Evolutionary conservation across 2,888 invertebrate species (phyloP), one percentile per base, ranked within the genome.

Genomic region (Rhogogaster chlorosoma): DNA sequence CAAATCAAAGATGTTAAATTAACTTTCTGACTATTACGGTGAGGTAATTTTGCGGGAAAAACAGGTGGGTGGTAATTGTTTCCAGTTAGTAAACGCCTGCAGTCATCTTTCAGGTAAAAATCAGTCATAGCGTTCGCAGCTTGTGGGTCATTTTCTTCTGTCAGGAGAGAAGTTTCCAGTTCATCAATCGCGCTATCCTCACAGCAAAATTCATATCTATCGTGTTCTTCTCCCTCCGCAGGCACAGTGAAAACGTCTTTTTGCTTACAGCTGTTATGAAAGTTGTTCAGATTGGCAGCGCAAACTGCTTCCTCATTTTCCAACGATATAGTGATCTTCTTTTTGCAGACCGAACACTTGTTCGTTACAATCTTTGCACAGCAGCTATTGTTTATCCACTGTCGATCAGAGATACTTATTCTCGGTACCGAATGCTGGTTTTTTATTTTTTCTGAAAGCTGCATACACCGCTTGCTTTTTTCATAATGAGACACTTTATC

Each of bases 101-200:
- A 93, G 18, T 89, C 88, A 70, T 91, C 89, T 83, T 88, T 89
- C 29, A 90, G 84, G 12, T 87, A 87, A 15, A 86, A 85, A 36
- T 87, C 86, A 93, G 93, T 89, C 0, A 96, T 93, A 87, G 95
- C 94, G 80, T 94, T 93, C 0, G 96, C 93, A 0, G 96, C 95
- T 64, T 94, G 91, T 0, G 94, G 94, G 90, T 96, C 96, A 83
- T 67, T 45, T 67, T 70, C 49, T 45, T 83, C 83, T 18, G 45
- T 45, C n/a, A 29, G 38, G 32, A 67, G n/a, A 83, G 70, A 83
- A 83, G 42, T 83, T 49, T 67, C 67, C 15, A 67, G n/a, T 15
- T 67, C 80, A 22, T 80, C 80, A 32, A 57, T 80, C 15, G 22
- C 64, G 26, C 86, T 57, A 9, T 64, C 84, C 36, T 87, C 77